Percentiles rank a stretch among this genome's conserved stretches.
These are phyloP conservation scores for Tympanoctomys barrerae DNA, from an alignment of 2,797 vertebrate genomes.

Conservation along the genomic window DNA sequence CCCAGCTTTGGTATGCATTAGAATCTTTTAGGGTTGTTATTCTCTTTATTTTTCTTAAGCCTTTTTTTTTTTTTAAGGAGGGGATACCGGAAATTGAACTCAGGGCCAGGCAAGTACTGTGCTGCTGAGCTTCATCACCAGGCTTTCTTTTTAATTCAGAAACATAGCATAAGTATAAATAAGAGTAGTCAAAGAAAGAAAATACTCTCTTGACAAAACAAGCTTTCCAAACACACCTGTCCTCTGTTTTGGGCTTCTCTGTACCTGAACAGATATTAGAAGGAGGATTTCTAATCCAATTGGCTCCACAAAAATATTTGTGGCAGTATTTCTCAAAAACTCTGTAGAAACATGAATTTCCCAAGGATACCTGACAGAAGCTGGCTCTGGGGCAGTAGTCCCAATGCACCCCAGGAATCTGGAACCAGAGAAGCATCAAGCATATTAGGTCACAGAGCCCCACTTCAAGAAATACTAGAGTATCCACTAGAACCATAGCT, in stretches of 20 bases:
- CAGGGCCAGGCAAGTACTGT: too few relatives aligned
- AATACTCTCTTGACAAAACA: conserved; percentile 76
- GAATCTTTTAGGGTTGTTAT: background rate
- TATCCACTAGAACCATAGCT: background rate
- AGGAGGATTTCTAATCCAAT: conserved; percentile 33
- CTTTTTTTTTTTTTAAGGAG: too few relatives aligned
- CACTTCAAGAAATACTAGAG: background rate
- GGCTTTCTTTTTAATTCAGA: conserved; percentile 55
- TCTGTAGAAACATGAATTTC: background rate
- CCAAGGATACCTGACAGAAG: background rate
- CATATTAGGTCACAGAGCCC: background rate
- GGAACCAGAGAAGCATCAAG: background rate
- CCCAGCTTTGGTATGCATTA: background rate
- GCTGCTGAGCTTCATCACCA: too few relatives aligned
- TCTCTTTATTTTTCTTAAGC: background rate
- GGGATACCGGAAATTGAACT: too few relatives aligned
- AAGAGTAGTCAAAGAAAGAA: conserved; percentile 63
- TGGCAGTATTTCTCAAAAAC: background rate
- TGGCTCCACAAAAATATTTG: background rate
- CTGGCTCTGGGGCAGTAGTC: background rate
- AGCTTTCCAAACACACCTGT: conserved; percentile 78
- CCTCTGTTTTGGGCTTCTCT: background rate
- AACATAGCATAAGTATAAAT: conserved; percentile 56
- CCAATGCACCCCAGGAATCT: background rate
- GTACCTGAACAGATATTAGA: background rate